Evolutionary conservation across 2,888 invertebrate species (phyloP).

Genomic region (Calliphora vomitoria): DNA sequence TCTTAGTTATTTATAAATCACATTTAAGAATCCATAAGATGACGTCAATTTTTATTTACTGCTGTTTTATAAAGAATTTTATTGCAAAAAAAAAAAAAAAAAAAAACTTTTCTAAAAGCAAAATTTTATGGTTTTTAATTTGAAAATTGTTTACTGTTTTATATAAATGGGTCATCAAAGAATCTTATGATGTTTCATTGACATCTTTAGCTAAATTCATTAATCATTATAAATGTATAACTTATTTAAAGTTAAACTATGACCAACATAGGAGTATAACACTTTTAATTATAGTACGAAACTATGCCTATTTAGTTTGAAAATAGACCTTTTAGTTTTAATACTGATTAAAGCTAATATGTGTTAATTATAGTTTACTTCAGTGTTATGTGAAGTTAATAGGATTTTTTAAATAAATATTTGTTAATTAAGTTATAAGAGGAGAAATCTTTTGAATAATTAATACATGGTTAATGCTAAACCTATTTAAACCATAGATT

Average conservation of each 20-base stretch:
- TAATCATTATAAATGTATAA: conserved; percentile 1
- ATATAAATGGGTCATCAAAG: conserved; percentile 19
- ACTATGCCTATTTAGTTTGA: neutral
- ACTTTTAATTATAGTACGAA: too few relatives aligned
- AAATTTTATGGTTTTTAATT: conserved; percentile 31
- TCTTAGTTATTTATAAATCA: conserved; percentile 42
- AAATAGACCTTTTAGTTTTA: neutral
- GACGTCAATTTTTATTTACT: conserved; percentile 24
- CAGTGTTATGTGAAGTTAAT: neutral
- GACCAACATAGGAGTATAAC: neutral
- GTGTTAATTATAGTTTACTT: neutral
- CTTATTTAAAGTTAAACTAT: neutral
- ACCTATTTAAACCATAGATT: neutral
- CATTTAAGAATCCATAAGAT: neutral
- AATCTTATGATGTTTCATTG: conserved; percentile 5
- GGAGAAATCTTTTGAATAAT: neutral
- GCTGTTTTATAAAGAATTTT: conserved; percentile 33
- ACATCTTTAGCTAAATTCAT: neutral
- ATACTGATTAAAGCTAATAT: neutral
- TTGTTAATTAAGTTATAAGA: neutral
- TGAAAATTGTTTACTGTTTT: conserved; percentile 2
- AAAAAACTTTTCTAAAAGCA: neutral
- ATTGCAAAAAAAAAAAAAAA: neutral
- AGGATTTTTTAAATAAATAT: neutral
- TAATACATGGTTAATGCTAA: neutral